Base-by-base conservation (phyloP, 2,888 invertebrate genomes). In the Philonicus albiceps region DNA sequence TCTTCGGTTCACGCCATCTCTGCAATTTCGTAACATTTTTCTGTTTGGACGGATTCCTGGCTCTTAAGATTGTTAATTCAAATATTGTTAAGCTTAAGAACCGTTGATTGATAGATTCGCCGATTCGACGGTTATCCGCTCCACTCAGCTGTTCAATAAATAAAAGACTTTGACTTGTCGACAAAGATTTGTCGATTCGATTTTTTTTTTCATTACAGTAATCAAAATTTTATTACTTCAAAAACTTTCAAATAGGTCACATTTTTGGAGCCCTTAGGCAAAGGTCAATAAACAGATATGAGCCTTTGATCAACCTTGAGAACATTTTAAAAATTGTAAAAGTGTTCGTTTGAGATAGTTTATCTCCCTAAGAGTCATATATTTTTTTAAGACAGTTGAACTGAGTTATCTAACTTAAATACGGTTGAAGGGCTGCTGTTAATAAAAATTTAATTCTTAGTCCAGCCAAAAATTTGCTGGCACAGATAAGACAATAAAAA, bases 11-110 rank as follows among this genome's bases (percentile, higher is more conserved):
- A 40, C 72, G 72, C 73, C 53, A 49, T 85, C 43, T 75, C 75
- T 75, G 22, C n/a, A 75, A 85, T 75, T 75, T 85, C 53, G 75
- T 75, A 85, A 74, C 53, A 75, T 22, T 43, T 73, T 73, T 84
- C 30, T 84, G 84, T 84, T 84, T 84, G 27, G 84, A 43, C 55
- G 73, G 19, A 22, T 19, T 81, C 34, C 78, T 27, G 64, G 7
- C 11, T 27, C 64, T 64, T 64, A 22, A 27, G 1, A 1, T 64
- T 22, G 22, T 64, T 22, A 64, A 64, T 64, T 64, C 64, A 27
- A 64, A 27, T 64, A 64, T 8, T 64, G 27, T 64, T 53, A 22
- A 64, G 11, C 11, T 64, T 8, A 64, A 64, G 64, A 64, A 27
- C 64, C 64, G 64, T 22, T 64, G 64, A 64, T 64, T 64, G 64